Evolutionary conservation across 1,140 invertebrate species (phyloP).

Genomic region (Drosophila tsacasi): DNA sequence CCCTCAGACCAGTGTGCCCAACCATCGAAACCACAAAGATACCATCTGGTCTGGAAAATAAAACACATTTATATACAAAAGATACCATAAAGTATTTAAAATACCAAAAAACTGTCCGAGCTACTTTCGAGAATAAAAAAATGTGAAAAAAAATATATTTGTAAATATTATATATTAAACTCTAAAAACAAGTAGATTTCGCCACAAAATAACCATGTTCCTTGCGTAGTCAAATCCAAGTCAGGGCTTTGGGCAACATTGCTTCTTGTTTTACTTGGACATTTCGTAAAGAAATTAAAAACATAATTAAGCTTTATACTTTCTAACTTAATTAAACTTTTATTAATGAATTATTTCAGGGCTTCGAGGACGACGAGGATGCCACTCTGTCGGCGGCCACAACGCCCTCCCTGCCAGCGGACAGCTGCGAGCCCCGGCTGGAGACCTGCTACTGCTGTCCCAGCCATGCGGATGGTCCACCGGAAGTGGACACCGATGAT

Average conservation of each 20-base stretch:
- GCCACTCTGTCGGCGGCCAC: conserved; percentile 86
- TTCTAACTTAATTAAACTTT: not conserved
- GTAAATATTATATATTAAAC: not conserved
- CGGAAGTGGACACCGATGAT: conserved; percentile 67
- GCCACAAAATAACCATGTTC: too few species aligned
- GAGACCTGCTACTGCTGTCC: conserved; percentile 75
- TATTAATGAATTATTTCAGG: conserved; percentile 25
- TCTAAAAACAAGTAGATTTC: not conserved
- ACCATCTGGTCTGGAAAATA: not conserved
- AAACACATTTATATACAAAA: not conserved
- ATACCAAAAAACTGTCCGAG: not conserved
- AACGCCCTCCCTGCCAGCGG: conserved; percentile 68
- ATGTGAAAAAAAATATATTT: too few species aligned
- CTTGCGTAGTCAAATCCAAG: too few species aligned
- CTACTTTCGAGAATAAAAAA: not conserved
- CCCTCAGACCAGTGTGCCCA: not conserved
- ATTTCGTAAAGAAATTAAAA: too few species aligned
- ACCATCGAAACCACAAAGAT: not conserved
- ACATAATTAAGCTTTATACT: not conserved
- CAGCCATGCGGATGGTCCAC: conserved; percentile 63
- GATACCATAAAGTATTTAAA: not conserved
- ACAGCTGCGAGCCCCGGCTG: conserved; percentile 59
- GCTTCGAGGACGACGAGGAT: conserved; percentile 85
- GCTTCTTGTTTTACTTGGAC: too few species aligned
- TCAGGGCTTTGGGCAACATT: too few species aligned